Conservation (phyloP, 2,797 vertebrate species). For the Paedocypris micromegethes region DNA sequence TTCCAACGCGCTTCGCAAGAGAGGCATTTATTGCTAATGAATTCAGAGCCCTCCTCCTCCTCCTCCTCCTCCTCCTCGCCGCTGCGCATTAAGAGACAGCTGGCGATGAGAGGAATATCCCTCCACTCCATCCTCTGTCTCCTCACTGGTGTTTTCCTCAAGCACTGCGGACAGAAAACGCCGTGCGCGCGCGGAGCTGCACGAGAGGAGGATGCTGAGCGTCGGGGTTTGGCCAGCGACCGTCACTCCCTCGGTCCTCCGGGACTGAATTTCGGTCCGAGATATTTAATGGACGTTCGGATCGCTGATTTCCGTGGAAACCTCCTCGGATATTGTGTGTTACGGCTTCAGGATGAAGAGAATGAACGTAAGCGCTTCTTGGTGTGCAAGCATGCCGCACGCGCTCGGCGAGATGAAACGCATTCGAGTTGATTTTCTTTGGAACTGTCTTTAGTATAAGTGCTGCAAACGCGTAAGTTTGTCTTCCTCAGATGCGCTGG, state of each 20-base stretch:
- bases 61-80: slow-evolving; percentile 40
- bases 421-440: slow-evolving; percentile 48
- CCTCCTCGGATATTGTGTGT: slow-evolving; percentile 61
- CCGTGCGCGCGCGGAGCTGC: slow-evolving; percentile 48
- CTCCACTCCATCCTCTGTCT: slow-evolving; percentile 49
- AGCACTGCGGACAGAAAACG: slow-evolving; percentile 38
- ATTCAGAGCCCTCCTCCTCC: slow-evolving; percentile 57
- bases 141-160: slow-evolving; percentile 35
- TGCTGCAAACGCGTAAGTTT: slow-evolving; percentile 16
- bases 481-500: background rate
- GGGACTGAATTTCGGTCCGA: slow-evolving; percentile 52
- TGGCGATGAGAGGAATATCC: slow-evolving; percentile 40
- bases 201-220: slow-evolving; percentile 55
- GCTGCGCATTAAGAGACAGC: slow-evolving; percentile 48
- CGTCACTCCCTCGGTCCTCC: slow-evolving; percentile 53
- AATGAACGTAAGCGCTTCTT: slow-evolving; percentile 71
- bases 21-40: slow-evolving; percentile 71
- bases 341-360: slow-evolving; percentile 66
- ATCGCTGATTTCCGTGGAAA: slow-evolving; percentile 51
- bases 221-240: slow-evolving; percentile 55
- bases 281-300: slow-evolving; percentile 65
- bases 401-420: slow-evolving; percentile 43
- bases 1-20: slow-evolving; percentile 65
- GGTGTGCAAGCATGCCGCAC: slow-evolving; percentile 21
- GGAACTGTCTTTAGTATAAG: slow-evolving; percentile 29